phyloP scores from a whole-genome alignment of 2,888 invertebrate genomes.

The Meandrusa payeni region DNA sequence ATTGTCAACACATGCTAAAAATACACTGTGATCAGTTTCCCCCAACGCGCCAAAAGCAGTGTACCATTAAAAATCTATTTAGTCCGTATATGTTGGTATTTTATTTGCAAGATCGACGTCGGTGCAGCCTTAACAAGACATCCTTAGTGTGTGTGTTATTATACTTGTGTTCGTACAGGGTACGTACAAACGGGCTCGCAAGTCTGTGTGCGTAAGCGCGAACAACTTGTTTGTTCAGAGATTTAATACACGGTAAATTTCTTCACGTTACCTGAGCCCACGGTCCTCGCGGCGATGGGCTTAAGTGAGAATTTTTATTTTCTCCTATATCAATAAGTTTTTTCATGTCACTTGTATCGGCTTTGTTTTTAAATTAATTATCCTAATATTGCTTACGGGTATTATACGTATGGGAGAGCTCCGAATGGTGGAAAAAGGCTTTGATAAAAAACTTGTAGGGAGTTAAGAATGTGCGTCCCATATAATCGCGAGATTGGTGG shows the following conservation, averaged over 20 bases:
- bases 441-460: too few relatives aligned
- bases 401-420: too few relatives aligned
- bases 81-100: too few relatives aligned
- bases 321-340: slow-evolving; percentile 3
- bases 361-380: slow-evolving; percentile 8
- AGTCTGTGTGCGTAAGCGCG: slow-evolving; percentile 61
- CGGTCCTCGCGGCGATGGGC: slow-evolving; percentile 37
- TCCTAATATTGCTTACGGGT: too few relatives aligned
- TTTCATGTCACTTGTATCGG: slow-evolving; percentile 25
- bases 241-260: slow-evolving; percentile 79
- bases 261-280: slow-evolving; percentile 68
- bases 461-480: too few relatives aligned
- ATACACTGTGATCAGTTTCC: too few relatives aligned
- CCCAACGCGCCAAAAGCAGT: too few relatives aligned
- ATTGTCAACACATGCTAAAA: too few relatives aligned
- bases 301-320: slow-evolving; percentile 35
- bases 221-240: slow-evolving; percentile 80
- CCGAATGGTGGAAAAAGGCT: too few relatives aligned
- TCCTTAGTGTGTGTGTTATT: slow-evolving; percentile 13
- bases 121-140: slow-evolving; percentile 16
- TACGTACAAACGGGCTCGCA: slow-evolving; percentile 5
- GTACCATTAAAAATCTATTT: too few relatives aligned
- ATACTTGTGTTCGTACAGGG: slow-evolving; percentile 7
- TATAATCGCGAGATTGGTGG: too few relatives aligned
- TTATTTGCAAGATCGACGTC: neutral